phyloP scores from a whole-genome alignment of 2,888 invertebrate genomes.

The Pandemis heparana region DNA sequence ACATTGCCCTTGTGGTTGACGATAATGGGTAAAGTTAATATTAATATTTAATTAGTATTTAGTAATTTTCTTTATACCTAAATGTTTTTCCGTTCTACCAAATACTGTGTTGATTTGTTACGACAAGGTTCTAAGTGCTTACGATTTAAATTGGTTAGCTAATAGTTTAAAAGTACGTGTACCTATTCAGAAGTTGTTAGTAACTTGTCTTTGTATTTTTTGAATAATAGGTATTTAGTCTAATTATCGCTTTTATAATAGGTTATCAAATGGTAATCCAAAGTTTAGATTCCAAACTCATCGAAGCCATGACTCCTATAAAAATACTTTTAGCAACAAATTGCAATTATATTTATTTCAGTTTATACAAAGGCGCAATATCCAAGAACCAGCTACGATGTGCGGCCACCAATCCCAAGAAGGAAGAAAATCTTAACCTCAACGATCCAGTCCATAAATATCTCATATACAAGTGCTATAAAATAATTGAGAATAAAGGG shows the following conservation, averaged over 20 bases:
- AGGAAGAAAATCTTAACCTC: conserved; percentile 81
- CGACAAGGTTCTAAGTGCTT: conserved; percentile 44
- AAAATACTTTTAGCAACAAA: neutral
- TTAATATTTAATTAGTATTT: neutral
- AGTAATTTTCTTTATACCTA: no score
- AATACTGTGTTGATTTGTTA: neutral
- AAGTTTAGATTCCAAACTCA: no score
- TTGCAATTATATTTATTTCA: conserved; percentile 44
- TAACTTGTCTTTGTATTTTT: no score
- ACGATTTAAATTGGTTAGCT: neutral
- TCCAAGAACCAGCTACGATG: conserved; percentile 84
- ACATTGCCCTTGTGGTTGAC: conserved; percentile 58
- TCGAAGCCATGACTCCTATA: neutral
- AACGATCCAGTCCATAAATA: conserved; percentile 86
- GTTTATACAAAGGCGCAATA: conserved; percentile 60
- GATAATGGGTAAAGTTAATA: conserved; percentile 60
- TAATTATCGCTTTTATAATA: no score
- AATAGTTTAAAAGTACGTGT: no score
- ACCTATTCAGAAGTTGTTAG: no score
- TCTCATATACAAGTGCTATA: conserved; percentile 89
- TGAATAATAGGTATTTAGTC: no score
- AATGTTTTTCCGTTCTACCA: neutral
- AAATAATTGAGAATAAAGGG: conserved; percentile 81
- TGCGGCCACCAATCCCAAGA: conserved; percentile 86
- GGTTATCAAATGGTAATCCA: no score